Evolutionary conservation across 2,113 vertebrate genomes (phyloP).

Genomic region (Urocitellus parryii): DNA sequence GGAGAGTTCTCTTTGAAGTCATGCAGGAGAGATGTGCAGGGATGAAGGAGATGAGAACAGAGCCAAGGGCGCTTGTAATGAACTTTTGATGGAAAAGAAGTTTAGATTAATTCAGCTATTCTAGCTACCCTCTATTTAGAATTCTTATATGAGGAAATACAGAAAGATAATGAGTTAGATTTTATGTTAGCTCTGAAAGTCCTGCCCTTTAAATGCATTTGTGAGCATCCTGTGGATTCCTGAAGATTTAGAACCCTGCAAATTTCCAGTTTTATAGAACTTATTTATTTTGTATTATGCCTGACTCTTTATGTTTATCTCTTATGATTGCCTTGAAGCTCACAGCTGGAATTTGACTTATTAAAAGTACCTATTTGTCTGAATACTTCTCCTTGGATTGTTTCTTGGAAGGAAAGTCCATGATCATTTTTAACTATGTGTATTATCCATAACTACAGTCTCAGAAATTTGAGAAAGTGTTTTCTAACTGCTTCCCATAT

Average conservation of each 20-base stretch:
- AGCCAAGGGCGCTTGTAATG: slow-evolving; percentile 74
- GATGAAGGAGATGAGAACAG: slow-evolving; percentile 72
- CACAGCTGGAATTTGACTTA: slow-evolving; percentile 60
- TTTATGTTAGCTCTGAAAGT: slow-evolving; percentile 64
- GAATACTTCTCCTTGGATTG: slow-evolving; percentile 70
- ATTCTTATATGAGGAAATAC: slow-evolving; percentile 73
- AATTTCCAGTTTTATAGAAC: slow-evolving; percentile 51
- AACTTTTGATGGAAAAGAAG: slow-evolving; percentile 80
- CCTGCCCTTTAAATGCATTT: slow-evolving; percentile 71
- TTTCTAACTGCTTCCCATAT: slow-evolving; percentile 76
- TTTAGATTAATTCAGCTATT: slow-evolving; percentile 77
- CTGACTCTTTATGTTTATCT: slow-evolving; percentile 64
- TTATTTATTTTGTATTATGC: slow-evolving; percentile 67
- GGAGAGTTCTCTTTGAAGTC: slow-evolving; percentile 79
- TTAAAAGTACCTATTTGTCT: slow-evolving; percentile 67
- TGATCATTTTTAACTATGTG: slow-evolving; percentile 72
- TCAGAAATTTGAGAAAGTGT: slow-evolving; percentile 80
- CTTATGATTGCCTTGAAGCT: slow-evolving; percentile 67
- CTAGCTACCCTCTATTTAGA: slow-evolving; percentile 70
- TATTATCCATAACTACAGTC: slow-evolving; percentile 71
- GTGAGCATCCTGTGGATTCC: slow-evolving; percentile 65
- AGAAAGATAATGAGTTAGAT: slow-evolving; percentile 74
- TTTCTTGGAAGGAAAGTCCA: slow-evolving; percentile 66
- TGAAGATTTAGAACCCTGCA: slow-evolving; percentile 60
- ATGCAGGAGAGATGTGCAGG: slow-evolving; percentile 59